phyloP scores from a whole-genome alignment of 2,888 invertebrate genomes.

The Galerucella nymphaeae region DNA sequence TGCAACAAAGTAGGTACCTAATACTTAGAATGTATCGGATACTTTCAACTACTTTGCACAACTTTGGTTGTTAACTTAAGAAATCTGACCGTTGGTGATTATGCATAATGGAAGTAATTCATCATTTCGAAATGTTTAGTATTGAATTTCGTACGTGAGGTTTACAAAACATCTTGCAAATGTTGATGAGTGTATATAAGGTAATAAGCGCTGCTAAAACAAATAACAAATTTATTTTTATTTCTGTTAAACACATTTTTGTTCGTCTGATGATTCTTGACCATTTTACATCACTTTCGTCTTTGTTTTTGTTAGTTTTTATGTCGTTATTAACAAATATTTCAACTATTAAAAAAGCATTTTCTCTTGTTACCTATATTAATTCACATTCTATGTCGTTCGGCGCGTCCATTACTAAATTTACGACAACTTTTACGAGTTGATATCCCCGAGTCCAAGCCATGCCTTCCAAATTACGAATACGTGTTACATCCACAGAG shows the following conservation, averaged over 20 bases:
- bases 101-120: constrained; percentile 11
- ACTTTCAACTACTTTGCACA: background rate
- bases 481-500: constrained; percentile 50
- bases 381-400: constrained; percentile 31
- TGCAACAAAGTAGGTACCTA: too few relatives aligned
- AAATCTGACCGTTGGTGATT: background rate
- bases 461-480: constrained; percentile 44
- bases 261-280: background rate
- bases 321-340: too few relatives aligned
- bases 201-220: background rate
- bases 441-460: constrained; percentile 32
- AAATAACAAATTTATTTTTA: background rate
- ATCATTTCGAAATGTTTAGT: background rate
- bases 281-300: too few relatives aligned
- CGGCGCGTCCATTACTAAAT: constrained; percentile 26
- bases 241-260: background rate
- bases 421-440: constrained; percentile 43
- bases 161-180: constrained; percentile 9
- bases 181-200: background rate
- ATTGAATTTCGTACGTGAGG: constrained; percentile 10
- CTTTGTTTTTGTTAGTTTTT: too few relatives aligned
- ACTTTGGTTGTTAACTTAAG: background rate
- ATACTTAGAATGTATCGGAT: background rate
- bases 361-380: constrained; percentile 8
- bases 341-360: too few relatives aligned